Percentiles rank a stretch among this genome's conserved stretches.
Evolutionary conservation across 2,797 vertebrate genomes (phyloP).

Genomic region (Onychomys arenicola): DNA sequence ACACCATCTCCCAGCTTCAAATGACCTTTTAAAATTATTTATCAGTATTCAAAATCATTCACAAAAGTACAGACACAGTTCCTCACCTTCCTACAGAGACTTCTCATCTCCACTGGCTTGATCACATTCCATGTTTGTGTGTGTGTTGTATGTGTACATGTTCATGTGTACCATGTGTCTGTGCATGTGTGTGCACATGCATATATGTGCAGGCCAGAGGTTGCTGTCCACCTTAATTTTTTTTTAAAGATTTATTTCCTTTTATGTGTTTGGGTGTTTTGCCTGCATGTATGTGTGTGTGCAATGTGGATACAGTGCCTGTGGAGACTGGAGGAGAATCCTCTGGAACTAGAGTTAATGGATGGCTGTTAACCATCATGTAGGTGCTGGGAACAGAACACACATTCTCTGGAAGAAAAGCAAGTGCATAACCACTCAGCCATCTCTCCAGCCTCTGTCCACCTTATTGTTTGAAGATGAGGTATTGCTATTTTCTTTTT

Average conservation of each 20-base stretch:
- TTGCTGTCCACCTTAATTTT: too few relatives aligned
- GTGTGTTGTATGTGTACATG: background rate
- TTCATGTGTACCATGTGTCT: too few relatives aligned
- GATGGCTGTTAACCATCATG: too few relatives aligned
- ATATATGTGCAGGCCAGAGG: too few relatives aligned
- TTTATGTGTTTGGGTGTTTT: background rate
- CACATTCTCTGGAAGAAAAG: background rate
- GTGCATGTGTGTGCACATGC: too few relatives aligned
- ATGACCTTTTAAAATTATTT: background rate
- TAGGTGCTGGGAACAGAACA: background rate
- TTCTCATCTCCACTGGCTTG: background rate
- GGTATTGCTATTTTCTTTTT: background rate
- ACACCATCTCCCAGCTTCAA: background rate
- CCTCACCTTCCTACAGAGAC: background rate
- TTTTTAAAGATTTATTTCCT: too few relatives aligned
- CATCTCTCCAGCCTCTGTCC: background rate
- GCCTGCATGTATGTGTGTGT: background rate
- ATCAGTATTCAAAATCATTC: slow-evolving; percentile 22
- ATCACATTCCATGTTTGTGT: background rate
- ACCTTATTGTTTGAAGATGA: background rate
- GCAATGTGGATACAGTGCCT: background rate
- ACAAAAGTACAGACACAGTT: background rate
- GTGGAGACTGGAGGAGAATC: background rate
- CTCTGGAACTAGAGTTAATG: background rate
- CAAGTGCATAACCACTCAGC: background rate